phyloP scores from a whole-genome alignment of 2,113 vertebrate genomes.

The Miniopterus natalensis region DNA sequence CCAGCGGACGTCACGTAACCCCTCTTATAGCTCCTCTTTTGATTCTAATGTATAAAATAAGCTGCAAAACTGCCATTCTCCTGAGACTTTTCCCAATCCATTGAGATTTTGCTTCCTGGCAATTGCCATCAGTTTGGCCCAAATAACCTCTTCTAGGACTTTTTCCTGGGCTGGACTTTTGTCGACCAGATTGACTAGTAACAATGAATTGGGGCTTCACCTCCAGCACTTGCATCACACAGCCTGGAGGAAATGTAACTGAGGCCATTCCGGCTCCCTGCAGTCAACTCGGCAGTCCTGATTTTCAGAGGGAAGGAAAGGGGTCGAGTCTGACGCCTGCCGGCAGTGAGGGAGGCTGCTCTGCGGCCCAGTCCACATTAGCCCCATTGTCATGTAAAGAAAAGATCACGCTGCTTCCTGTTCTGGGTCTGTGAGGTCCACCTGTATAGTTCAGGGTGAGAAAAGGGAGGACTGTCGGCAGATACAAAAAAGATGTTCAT shows the following conservation, averaged over 20 bases:
- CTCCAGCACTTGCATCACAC: neutral
- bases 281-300: neutral
- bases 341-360: neutral
- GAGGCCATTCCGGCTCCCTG: neutral
- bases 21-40: neutral
- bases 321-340: neutral
- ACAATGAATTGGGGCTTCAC: neutral
- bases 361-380: neutral
- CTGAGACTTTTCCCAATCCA: neutral
- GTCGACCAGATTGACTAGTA: neutral
- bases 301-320: neutral
- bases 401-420: conserved; percentile 41
- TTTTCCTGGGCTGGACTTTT: neutral
- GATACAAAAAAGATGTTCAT: neutral
- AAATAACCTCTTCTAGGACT: neutral
- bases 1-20: neutral
- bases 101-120: neutral
- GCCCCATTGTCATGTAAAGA: neutral
- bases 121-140: neutral
- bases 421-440: conserved; percentile 2
- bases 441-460: neutral
- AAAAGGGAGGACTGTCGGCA: conserved; percentile 37
- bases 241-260: neutral
- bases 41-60: neutral
- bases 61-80: neutral